Conservation (phyloP, 2,113 vertebrate genomes). For the Psophia crepitans region DNA sequence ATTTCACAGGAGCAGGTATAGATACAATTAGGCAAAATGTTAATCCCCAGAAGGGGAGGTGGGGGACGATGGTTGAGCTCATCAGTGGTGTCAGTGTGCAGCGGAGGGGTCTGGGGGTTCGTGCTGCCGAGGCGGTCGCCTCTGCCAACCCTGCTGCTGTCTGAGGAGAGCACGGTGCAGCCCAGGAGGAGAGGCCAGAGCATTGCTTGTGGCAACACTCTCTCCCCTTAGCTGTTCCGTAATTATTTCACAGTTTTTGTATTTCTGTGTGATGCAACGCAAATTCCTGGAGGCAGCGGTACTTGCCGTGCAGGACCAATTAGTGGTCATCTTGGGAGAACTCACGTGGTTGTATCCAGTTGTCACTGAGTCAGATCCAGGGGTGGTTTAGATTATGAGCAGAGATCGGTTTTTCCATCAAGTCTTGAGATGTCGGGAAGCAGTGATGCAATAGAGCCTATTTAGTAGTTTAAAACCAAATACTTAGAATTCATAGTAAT, state of each 20-base stretch:
- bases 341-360: neutral
- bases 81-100: neutral
- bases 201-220: neutral
- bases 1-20: neutral
- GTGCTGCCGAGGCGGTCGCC: fast-evolving
- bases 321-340: conserved; percentile 48
- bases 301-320: conserved; percentile 39
- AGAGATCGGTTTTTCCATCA: neutral
- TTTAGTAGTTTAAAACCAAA: neutral
- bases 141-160: neutral
- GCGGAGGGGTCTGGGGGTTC: neutral
- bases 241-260: conserved; percentile 62
- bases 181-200: conserved; percentile 49
- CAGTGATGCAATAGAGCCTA: neutral
- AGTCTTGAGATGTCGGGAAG: neutral
- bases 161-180: neutral
- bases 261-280: conserved; percentile 46
- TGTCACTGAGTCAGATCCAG: neutral
- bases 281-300: conserved; percentile 58
- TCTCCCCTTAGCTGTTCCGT: conserved; percentile 46
- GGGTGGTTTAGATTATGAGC: neutral
- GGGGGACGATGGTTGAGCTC: neutral
- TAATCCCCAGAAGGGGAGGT: neutral
- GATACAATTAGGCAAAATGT: neutral
- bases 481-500: neutral